A percentile compares a stretch with the other conserved stretches of the same genome.
These are phyloP conservation scores for Bolborhynchus lineola DNA, from an alignment of 2,113 vertebrate species.

Conservation along the genomic window DNA sequence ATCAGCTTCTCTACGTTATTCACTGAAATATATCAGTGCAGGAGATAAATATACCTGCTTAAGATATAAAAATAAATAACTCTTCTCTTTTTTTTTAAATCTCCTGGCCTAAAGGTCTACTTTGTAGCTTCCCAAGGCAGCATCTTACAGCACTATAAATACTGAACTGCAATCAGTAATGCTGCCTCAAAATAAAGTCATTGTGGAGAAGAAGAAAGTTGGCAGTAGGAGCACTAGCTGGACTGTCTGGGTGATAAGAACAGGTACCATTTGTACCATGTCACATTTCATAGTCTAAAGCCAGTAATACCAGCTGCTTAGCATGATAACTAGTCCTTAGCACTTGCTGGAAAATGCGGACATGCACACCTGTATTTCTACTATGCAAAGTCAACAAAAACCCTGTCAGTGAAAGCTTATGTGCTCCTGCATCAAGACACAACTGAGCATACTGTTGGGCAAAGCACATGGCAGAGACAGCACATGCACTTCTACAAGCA, in stretches of 20 bases:
- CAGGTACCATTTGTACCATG: background rate
- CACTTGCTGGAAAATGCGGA: background rate
- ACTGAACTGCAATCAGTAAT: background rate
- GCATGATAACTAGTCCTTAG: background rate
- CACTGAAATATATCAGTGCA: background rate
- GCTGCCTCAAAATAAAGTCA: background rate
- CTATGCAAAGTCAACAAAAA: background rate
- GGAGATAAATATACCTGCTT: background rate
- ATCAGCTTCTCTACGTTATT: background rate
- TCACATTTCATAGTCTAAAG: background rate
- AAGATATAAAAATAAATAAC: background rate
- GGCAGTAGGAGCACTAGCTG: background rate
- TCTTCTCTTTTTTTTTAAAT: background rate
- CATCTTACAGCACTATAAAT: background rate
- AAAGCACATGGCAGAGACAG: background rate
- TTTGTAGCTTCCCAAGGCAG: background rate
- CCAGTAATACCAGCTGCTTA: background rate
- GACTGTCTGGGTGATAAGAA: background rate
- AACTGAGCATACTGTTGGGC: background rate
- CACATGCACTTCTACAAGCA: background rate
- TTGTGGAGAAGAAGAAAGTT: background rate
- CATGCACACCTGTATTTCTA: background rate
- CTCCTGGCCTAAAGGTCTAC: background rate
- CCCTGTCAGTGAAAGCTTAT: background rate
- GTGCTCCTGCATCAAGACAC: background rate